A percentile compares a stretch with the other conserved stretches of the same genome.
phyloP scores from a whole-genome alignment of 2,113 vertebrate species.

The Xyrauchen texanus region DNA sequence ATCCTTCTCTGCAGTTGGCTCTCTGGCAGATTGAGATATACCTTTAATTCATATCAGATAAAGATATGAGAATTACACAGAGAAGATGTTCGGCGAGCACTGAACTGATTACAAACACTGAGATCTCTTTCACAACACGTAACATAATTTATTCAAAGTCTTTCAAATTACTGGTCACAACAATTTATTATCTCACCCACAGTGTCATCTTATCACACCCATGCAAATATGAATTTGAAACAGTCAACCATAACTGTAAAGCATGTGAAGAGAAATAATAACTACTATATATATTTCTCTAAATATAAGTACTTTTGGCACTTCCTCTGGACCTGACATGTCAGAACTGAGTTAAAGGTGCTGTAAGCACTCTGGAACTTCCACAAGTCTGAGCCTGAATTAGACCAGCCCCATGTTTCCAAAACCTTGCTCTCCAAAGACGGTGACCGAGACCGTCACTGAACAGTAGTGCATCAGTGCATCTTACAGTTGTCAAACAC shows the following conservation, averaged over 20 bases:
- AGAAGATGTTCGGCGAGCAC: background rate
- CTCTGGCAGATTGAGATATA: constrained; percentile 40
- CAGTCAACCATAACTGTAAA: background rate
- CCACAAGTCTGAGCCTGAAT: too few species aligned
- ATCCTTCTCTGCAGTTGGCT: constrained; percentile 46
- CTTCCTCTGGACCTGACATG: too few species aligned
- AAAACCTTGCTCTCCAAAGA: too few species aligned
- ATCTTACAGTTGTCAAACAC: too few species aligned
- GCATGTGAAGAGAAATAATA: background rate
- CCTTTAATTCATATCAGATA: constrained; percentile 14
- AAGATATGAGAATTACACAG: background rate
- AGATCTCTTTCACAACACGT: background rate
- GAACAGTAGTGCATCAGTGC: too few species aligned
- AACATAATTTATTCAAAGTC: constrained; percentile 16
- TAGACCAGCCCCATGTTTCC: too few species aligned
- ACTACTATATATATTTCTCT: too few species aligned
- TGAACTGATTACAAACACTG: background rate
- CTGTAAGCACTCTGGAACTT: too few species aligned
- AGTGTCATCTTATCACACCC: background rate
- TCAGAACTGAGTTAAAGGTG: too few species aligned
- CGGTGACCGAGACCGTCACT: too few species aligned
- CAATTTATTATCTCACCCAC: background rate
- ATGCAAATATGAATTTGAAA: constrained; percentile 5
- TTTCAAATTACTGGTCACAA: background rate
- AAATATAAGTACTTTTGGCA: too few species aligned